Evolutionary conservation across 64 coral and sea anemone genomes (phyloP), one percentile per base, ranked within the genome.

Genomic region (Trachythela sp.): DNA sequence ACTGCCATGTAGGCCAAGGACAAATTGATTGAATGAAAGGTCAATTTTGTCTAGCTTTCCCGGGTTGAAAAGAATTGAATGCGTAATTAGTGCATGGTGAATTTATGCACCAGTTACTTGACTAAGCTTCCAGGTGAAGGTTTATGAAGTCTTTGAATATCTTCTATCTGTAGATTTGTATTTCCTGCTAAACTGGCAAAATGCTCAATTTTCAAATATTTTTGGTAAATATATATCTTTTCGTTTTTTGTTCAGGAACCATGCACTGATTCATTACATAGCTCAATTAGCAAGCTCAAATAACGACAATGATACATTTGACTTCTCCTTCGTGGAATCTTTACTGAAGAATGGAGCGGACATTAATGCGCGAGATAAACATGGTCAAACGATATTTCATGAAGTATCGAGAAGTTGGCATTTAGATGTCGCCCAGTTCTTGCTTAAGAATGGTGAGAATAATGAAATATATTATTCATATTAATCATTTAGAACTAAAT

Each of bases 381-480:
- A 99, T 64, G 96, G 96, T 2, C 96, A 99, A 89, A 93, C 93
- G 5, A 59, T 95, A 24, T 76, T 99, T 43, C 96, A 99, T 43
- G 93, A 99, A 89, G 93, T 93, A 29, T 91, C 96, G 0, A 50
- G 96, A 45, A 91, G 92, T 54, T 99, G 96, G 96, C 93, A 99
- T 77, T 84, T 91, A 2, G 89, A 75, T 45, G 96, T 99, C 38
- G 96, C 89, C 39, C 94, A 89, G 88, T 90, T 99, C 40, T 87
- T 99, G 29, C 83, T 99, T 33, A 89, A 90, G 10, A 76, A 89
- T 93, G 96, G 96, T 99, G 87, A 70, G 84, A 68, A 68, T 85
- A 88, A 70, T 72, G 13, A 72, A 52, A 20, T 52, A 52, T 1
- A 52, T n/a, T n/a, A n/a, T n/a, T n/a, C n/a, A n/a, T n/a, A n/a